phyloP scores from a whole-genome alignment of 2,888 invertebrate genomes.

The Eledone cirrhosa region DNA sequence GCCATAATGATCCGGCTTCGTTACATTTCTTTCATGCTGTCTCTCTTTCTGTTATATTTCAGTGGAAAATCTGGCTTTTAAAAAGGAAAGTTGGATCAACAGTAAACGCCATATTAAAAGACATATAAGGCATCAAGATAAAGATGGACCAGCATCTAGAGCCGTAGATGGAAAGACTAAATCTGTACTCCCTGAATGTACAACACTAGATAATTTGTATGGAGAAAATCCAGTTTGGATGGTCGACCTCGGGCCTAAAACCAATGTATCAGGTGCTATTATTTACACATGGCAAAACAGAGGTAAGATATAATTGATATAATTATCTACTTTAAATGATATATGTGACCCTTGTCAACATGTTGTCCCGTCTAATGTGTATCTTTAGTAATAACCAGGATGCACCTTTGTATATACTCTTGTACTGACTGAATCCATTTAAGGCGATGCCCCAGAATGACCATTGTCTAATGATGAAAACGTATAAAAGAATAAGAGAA shows the following conservation, averaged over 20 bases:
- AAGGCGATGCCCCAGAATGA: too few relatives aligned
- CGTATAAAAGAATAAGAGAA: too few relatives aligned
- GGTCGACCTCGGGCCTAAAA: slow-evolving; percentile 68
- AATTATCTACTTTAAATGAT: background rate
- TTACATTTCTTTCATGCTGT: background rate
- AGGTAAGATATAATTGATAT: background rate
- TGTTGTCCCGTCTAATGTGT: too few relatives aligned
- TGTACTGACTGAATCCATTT: too few relatives aligned
- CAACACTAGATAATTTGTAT: slow-evolving; percentile 70
- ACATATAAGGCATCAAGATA: slow-evolving; percentile 61
- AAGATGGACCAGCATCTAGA: slow-evolving; percentile 65
- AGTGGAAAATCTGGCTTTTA: slow-evolving; percentile 70
- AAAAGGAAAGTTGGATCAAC: slow-evolving; percentile 70
- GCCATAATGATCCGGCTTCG: too few relatives aligned
- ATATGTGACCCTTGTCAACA: background rate
- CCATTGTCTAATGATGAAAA: too few relatives aligned
- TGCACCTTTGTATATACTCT: too few relatives aligned
- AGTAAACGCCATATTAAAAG: slow-evolving; percentile 67
- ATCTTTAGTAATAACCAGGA: too few relatives aligned
- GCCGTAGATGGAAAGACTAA: slow-evolving; percentile 70
- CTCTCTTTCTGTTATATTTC: slow-evolving; percentile 37
- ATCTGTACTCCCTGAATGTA: slow-evolving; percentile 67
- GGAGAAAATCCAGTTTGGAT: slow-evolving; percentile 70
- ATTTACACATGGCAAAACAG: slow-evolving; percentile 69
- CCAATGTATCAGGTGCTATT: slow-evolving; percentile 67